phyloP scores from a whole-genome alignment of 2,888 invertebrate species.

The Oxycera nigricornis region DNA sequence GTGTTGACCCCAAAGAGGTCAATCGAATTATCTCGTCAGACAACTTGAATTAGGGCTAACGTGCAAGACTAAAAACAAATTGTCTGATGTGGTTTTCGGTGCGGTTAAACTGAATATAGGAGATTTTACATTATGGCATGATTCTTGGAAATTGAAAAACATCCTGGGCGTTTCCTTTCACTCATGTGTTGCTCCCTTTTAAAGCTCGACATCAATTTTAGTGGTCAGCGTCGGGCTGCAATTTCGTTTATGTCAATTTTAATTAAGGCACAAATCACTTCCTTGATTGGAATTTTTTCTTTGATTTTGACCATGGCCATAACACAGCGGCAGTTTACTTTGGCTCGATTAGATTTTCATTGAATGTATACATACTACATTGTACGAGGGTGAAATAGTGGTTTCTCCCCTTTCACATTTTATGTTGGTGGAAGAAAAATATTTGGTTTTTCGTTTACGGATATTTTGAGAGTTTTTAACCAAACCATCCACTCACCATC shows the following conservation, averaged over 20 bases:
- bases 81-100: background rate
- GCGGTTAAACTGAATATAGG: background rate
- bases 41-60: constrained; percentile 3
- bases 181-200: background rate
- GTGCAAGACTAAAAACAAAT: background rate
- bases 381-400: background rate
- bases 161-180: background rate
- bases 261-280: constrained; percentile 44
- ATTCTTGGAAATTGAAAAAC: background rate
- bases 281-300: constrained; percentile 30
- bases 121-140: background rate
- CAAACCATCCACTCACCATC: background rate
- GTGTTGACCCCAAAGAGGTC: background rate
- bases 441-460: background rate
- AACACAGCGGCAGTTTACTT: constrained; percentile 15
- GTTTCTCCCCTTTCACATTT: background rate
- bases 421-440: background rate
- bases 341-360: constrained; percentile 23
- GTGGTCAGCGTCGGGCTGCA: constrained; percentile 14
- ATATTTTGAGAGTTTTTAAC: background rate
- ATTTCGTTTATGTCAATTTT: constrained; percentile 45
- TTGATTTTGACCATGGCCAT: background rate
- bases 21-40: constrained; percentile 12
- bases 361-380: background rate
- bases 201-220: background rate